Evolutionary conservation across 2,888 invertebrate genomes (phyloP), one percentile per base, ranked within the genome.

Genomic region (Thymelicus sylvestris): DNA sequence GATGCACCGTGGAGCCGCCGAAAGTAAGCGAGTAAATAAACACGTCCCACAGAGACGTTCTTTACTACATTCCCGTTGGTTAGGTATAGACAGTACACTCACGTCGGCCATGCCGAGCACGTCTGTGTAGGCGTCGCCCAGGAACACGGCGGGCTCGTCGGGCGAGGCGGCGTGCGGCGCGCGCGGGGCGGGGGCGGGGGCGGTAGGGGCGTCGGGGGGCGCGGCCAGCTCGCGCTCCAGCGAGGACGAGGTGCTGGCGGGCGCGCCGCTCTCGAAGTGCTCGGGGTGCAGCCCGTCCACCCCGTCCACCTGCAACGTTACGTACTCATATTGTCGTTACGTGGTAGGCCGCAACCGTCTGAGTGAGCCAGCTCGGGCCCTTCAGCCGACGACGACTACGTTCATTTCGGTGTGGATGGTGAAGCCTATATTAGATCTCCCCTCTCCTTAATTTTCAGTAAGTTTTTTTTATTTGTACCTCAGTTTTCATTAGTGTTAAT

Each of bases 221-320:
- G 72, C 64, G 44, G 72, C 82, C n/a, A 92, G 82, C 71, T 93
- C 93, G 0, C 93, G 85, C 74, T 93, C 93, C 8, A 93, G 79
- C 0, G 93, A 93, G 0, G 92, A 91, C 0, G 92, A 92, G 50
- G 84, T 90, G 77, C 83, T 90, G 84, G 74, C 87, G 81, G 2
- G 83, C 77, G 2, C 3, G 73, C 81, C 78, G 77, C 81, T 84
- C 70, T 88, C 89, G 79, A 92, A 91, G 75, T 91, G 90, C 71
- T 89, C 87, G 0, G 87, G 83, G 67, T 89, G 85, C 2, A 92
- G 79, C 2, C 90, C 89, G 80, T 91, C 92, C 66, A 92, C 92
- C 2, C 90, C 89, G 80, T 91, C 92, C 66, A 92, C 92, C 90
- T 92, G 78, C 15, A 48, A 12, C 44, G 48, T 4, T n/a, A 52